Percentiles rank a stretch among this genome's conserved stretches.
Conservation (phyloP, 2,888 invertebrate genomes). For the Vanessa cardui region DNA sequence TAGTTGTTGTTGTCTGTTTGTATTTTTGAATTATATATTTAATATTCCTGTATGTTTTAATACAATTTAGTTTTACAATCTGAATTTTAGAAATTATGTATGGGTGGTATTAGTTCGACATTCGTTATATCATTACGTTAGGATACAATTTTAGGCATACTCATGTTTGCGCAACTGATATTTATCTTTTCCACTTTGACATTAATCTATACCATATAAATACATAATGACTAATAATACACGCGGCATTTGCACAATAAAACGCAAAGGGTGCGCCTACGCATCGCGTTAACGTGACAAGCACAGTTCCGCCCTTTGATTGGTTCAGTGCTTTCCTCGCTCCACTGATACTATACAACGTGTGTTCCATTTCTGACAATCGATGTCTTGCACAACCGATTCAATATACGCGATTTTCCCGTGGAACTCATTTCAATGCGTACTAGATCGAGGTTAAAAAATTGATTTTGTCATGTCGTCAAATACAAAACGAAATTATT, state of each 20-base stretch:
- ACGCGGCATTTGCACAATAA: slow-evolving; percentile 56
- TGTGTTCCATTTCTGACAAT: slow-evolving; percentile 53
- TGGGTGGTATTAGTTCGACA: too few relatives aligned
- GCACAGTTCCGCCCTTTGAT: slow-evolving; percentile 76
- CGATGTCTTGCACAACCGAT: slow-evolving; percentile 63
- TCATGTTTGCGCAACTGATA: neutral
- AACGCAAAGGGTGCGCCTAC: slow-evolving; percentile 67
- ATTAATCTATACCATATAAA: neutral
- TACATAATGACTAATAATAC: slow-evolving; percentile 6
- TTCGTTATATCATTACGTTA: too few relatives aligned
- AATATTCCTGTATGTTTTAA: too few relatives aligned
- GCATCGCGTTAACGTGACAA: slow-evolving; percentile 71
- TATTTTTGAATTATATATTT: too few relatives aligned
- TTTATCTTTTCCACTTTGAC: neutral
- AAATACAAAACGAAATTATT: too few relatives aligned
- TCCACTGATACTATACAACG: slow-evolving; percentile 61
- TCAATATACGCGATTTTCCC: slow-evolving; percentile 24
- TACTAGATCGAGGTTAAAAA: neutral
- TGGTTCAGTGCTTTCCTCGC: slow-evolving; percentile 61
- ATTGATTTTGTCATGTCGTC: too few relatives aligned
- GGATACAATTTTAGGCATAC: neutral
- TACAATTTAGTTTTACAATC: too few relatives aligned
- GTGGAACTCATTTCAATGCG: slow-evolving; percentile 8
- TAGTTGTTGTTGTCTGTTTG: too few relatives aligned
- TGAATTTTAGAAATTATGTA: too few relatives aligned